These are phyloP conservation scores for Leptonema lineaticorne DNA, from an alignment of 1,140 invertebrate genomes.

Conservation along the genomic window DNA sequence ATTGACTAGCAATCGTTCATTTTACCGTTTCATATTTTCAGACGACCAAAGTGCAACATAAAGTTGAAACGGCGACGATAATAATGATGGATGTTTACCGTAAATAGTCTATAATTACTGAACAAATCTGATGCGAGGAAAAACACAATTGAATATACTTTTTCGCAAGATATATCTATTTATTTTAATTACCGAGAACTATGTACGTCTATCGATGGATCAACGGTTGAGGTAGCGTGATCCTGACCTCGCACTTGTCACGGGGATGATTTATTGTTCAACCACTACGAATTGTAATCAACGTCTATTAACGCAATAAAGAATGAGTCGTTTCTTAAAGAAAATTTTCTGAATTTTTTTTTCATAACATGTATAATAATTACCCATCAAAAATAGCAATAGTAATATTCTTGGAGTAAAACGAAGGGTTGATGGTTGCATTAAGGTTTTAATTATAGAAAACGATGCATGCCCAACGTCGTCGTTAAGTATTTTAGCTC, in stretches of 20 bases:
- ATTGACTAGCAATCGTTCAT: slow-evolving; percentile 35
- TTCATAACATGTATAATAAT: background rate
- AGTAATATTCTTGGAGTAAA: background rate
- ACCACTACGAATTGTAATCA: slow-evolving; percentile 28
- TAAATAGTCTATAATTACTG: no score
- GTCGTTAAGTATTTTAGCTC: background rate
- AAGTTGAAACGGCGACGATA: slow-evolving; percentile 11
- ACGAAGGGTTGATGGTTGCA: background rate
- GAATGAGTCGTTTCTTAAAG: background rate
- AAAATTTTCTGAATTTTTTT: slow-evolving; percentile 10
- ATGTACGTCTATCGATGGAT: slow-evolving; percentile 24
- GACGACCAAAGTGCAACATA: no score
- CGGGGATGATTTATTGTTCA: slow-evolving; percentile 36
- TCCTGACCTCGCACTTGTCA: slow-evolving; percentile 36
- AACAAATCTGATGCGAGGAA: no score
- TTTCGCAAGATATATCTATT: background rate
- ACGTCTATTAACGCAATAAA: slow-evolving; percentile 31
- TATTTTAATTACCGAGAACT: slow-evolving; percentile 31
- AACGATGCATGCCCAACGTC: background rate
- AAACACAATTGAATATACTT: no score
- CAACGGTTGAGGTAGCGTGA: slow-evolving; percentile 18
- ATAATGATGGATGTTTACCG: background rate
- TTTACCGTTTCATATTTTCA: no score
- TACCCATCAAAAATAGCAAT: background rate
- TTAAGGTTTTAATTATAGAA: background rate